Evolutionary conservation across 2,888 invertebrate genomes (phyloP), one percentile per base, ranked within the genome.

Genomic region (Trachelus stipa): DNA sequence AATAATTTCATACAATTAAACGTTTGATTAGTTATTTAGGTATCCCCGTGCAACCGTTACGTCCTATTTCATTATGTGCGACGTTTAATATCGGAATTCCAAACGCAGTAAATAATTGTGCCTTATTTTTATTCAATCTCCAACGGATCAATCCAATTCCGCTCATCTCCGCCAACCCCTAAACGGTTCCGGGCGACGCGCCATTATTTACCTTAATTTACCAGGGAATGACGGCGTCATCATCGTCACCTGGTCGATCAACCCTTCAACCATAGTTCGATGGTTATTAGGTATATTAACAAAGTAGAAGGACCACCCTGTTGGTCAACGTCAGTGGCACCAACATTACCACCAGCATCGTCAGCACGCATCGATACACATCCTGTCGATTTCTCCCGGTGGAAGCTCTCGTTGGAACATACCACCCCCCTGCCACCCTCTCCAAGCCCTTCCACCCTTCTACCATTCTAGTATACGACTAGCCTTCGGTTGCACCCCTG

Each of bases 1-100:
- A 74, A 79, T 81, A 77, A 83, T 83, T 80, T 77, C 77, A 74
- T 73, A 79, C 73, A 80, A 87, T 83, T 79, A 77, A 81, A 81
- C 77, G 76, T 79, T 81, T 76, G 76, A 79, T 76, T 76, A 74
- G 75, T 76, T 76, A 81, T 83, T 81, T 78, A 73, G 68, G 35
- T 34, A 69, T 37, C 71, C 6, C 9, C 56, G 56, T 23, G 56
- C 56, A 56, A 56, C 23, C 23, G 23, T 56, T 23, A 23, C 56
- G 23, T 23, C 56, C 56, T 23, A 9, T 56, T 56, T 56, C 56
- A 56, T 56, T 56, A 56, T 2, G 23, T 23, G 2, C 56, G 2
- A 2, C 56, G 6, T 56, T 56, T 9, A 56, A 56, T 56, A 56
- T 56, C 23, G 56, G 15, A 23, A 23, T 56, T 56, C 1, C 56